Conservation (phyloP, 23 tunicate genomes). For the Trididemnum nubilum region DNA sequence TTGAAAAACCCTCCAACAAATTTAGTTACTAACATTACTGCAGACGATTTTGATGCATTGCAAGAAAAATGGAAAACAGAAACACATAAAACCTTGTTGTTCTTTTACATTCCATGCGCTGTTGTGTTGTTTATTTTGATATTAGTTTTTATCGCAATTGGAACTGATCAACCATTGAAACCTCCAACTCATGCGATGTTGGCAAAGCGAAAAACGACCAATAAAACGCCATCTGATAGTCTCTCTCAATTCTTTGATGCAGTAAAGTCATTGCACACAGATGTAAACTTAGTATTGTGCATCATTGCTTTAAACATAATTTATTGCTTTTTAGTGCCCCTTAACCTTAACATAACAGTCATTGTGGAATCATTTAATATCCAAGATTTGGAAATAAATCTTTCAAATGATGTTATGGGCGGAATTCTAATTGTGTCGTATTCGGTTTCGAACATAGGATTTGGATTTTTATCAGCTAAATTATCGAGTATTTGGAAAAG, state of each 20-base stretch:
- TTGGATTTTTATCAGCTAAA: slow-evolving; percentile 28
- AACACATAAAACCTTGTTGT: not conserved
- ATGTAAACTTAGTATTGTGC: not conserved
- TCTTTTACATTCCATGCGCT: not conserved
- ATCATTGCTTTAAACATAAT: not conserved
- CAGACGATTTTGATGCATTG: not conserved
- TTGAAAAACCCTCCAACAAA: too few relatives aligned
- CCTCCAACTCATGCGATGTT: not conserved
- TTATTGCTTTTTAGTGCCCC: not conserved
- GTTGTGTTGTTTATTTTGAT: not conserved
- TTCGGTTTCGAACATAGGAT: slow-evolving; percentile 49
- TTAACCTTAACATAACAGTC: not conserved
- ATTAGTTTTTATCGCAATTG: not conserved
- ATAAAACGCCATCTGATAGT: not conserved
- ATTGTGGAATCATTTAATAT: not conserved
- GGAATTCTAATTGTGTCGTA: slow-evolving; percentile 43
- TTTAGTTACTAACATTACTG: not conserved
- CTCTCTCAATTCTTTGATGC: not conserved
- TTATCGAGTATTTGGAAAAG: not conserved
- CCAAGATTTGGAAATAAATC: slow-evolving; percentile 35
- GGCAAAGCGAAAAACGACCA: not conserved
- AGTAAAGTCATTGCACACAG: not conserved
- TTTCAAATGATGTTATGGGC: slow-evolving; percentile 68
- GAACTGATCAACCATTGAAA: not conserved
- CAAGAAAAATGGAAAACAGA: not conserved